phyloP scores from a whole-genome alignment of 2,113 vertebrate species.

The Microcebus lehilahytsara region DNA sequence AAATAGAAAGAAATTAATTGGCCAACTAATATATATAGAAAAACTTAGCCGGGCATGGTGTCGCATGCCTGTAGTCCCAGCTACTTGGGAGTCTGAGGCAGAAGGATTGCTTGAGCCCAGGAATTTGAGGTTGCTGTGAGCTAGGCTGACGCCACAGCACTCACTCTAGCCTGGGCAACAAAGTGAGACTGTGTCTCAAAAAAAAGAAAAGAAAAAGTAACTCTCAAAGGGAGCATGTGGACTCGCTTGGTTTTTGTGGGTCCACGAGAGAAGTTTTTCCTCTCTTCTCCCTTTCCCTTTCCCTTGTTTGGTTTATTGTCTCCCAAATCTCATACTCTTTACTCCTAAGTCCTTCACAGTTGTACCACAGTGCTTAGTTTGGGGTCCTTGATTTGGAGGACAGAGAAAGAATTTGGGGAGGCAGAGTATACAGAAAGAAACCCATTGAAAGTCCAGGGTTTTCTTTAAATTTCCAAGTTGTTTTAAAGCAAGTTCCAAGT shows the following conservation, averaged over 20 bases:
- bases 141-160: no score
- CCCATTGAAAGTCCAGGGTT: background rate
- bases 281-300: background rate
- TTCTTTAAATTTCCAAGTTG: background rate
- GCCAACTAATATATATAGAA: no score
- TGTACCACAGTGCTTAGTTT: background rate
- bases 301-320: background rate
- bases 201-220: background rate
- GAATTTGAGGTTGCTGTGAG: no score
- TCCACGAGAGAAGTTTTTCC: background rate
- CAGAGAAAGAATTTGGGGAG: background rate
- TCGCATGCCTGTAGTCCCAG: no score
- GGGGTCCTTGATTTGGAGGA: background rate
- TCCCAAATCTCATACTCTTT: background rate
- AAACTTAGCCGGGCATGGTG: no score
- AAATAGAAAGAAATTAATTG: no score
- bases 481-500: background rate
- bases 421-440: background rate
- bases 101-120: no score
- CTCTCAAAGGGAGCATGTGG: background rate
- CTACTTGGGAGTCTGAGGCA: no score
- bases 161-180: no score
- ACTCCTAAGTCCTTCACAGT: background rate
- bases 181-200: no score
- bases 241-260: background rate